These are phyloP conservation scores for Branchellion lobata DNA, from an alignment of 2,888 invertebrate genomes.

Conservation along the genomic window DNA sequence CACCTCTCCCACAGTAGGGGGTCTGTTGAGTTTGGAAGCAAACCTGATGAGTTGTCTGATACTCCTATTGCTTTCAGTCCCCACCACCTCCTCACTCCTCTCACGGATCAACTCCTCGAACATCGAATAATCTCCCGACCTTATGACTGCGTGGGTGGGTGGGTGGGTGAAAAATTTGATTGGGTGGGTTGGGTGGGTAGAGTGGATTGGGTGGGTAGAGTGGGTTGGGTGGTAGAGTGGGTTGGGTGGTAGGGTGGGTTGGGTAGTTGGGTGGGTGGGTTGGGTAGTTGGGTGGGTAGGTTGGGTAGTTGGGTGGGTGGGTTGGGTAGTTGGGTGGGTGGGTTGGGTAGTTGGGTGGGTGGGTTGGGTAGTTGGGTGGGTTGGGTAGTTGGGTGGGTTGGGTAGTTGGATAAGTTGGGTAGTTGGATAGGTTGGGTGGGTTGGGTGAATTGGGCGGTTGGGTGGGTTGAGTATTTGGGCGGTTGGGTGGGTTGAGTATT, in stretches of 20 bases:
- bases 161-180: too few relatives aligned
- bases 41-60: background rate
- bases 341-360: background rate
- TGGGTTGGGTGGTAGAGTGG: background rate
- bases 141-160: conserved; percentile 72
- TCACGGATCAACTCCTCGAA: conserved; percentile 93
- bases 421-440: too few relatives aligned
- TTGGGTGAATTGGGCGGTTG: too few relatives aligned
- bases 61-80: background rate
- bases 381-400: too few relatives aligned
- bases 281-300: background rate
- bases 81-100: background rate
- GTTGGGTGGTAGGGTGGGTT: background rate
- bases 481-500: too few relatives aligned
- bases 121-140: conserved; percentile 99
- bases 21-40: background rate
- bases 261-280: background rate
- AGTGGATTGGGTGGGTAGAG: background rate
- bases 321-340: background rate
- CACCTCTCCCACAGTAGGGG: conserved; percentile 20
- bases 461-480: too few relatives aligned
- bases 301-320: background rate
- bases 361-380: background rate
- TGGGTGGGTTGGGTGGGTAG: conserved; percentile 7
- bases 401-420: too few relatives aligned